Conservation (phyloP, 2,888 invertebrate species). For the Hypselothyrea guttata region DNA sequence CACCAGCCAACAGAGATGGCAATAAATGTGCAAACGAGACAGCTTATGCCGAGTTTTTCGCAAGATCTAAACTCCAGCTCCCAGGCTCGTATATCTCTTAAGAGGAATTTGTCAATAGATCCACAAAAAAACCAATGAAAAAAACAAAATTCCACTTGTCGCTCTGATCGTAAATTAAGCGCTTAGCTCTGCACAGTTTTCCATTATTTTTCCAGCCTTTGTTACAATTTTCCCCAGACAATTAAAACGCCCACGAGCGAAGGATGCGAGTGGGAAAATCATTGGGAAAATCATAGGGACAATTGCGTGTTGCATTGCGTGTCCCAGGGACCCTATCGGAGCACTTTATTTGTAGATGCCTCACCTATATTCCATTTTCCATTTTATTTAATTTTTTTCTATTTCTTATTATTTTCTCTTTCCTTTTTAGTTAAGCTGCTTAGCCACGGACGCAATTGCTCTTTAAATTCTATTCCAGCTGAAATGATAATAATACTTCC, state of each 20-base stretch:
- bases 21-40: background rate
- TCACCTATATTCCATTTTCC: too few species aligned
- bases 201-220: conserved; percentile 6
- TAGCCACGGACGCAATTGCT: conserved; percentile 13
- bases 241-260: conserved; percentile 58
- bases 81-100: too few species aligned
- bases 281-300: conserved; percentile 31
- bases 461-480: conserved; percentile 40
- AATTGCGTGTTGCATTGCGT: conserved; percentile 58
- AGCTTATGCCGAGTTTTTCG: too few species aligned
- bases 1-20: conserved; percentile 22
- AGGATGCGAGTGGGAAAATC: conserved; percentile 1
- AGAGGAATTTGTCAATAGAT: conserved; percentile 2
- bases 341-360: too few species aligned
- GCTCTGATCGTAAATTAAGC: conserved; percentile 49
- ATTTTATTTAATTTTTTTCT: conserved; percentile 29
- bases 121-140: background rate
- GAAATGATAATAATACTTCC: conserved; percentile 41
- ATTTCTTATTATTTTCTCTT: too few species aligned
- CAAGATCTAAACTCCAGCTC: too few species aligned
- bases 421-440: conserved; percentile 68
- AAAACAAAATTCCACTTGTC: conserved; percentile 41
- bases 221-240: conserved; percentile 41
- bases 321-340: too few species aligned
- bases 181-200: conserved; percentile 24